Percentiles rank a stretch among this genome's conserved stretches.
phyloP scores from a whole-genome alignment of 2,888 invertebrate species.

The Drosophila macrospina region DNA sequence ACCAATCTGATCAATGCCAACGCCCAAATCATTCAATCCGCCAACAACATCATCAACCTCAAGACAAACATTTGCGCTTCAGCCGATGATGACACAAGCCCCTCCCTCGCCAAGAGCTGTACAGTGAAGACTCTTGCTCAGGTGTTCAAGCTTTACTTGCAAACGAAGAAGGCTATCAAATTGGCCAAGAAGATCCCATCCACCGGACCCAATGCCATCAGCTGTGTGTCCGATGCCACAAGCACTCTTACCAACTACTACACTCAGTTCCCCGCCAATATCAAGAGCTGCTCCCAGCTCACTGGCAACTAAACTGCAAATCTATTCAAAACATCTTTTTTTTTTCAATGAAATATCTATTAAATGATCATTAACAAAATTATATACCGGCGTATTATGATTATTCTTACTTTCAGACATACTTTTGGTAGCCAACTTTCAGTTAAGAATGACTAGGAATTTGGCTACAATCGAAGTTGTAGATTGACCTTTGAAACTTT shows the following conservation, averaged over 20 bases:
- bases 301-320: conserved; percentile 34
- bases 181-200: conserved; percentile 65
- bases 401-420: neutral
- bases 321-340: neutral
- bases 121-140: conserved; percentile 45
- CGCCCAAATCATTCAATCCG: conserved; percentile 45
- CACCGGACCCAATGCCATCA: conserved; percentile 61
- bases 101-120: conserved; percentile 48
- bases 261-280: conserved; percentile 60
- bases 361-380: no score
- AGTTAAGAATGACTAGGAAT: neutral
- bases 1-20: conserved; percentile 65
- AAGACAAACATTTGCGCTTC: conserved; percentile 53
- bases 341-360: neutral
- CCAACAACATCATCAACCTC: conserved; percentile 37
- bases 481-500: neutral
- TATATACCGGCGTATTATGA: no score
- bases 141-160: conserved; percentile 45
- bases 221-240: conserved; percentile 52
- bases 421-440: neutral
- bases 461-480: neutral
- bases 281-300: conserved; percentile 67
- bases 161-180: conserved; percentile 39
- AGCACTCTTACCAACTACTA: conserved; percentile 55
- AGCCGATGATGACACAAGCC: conserved; percentile 7